Base-by-base conservation (phyloP, 2,888 invertebrate species). In the Lasioglossum calceatum region DNA sequence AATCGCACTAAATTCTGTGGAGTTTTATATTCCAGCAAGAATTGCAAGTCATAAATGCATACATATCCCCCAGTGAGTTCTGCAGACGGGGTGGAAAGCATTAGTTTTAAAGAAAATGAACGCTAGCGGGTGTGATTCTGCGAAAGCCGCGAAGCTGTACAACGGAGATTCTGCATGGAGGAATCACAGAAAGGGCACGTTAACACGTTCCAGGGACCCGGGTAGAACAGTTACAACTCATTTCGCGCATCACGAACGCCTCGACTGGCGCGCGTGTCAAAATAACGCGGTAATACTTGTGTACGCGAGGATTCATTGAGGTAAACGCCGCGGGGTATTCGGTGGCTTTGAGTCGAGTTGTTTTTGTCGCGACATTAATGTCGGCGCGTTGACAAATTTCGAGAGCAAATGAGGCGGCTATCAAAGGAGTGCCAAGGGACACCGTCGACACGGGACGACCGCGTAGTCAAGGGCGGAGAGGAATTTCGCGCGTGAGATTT, bases 301-400 rank as follows among this genome's bases (percentile, higher is more conserved):
- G 19, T 36, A 8, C 23, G 36, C 36, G 36, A 3, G 36, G 10
- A 67, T 67, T 36, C 67, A 36, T 36, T 4, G 23, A 36, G 1
- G 67, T 36, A 67, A 67, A 67, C 36, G 36, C 36, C 36, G 23
- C 36, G 36, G 36, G 36, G 4, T 23, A 19, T 36, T 67, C 67
- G 0, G 32, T 23, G 19, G 36, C 67, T 67, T 67, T 39, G 67
- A 71, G 4, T 23, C 71, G 23, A 39, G 23, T 71, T 39, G 39
- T 71, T 71, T 39, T 42, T 70, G 70, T 23, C 39, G 70, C 19
- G 23, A 12, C 44, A 73, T 47, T 47, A 27, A 61, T 75, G 67
- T 44, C 54, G 54, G 36, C 58, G 23, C 58, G 75, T 44, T 47
- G 72, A 44, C 72, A 73, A 73, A 73, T 71, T 71, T 71, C 39